Evolutionary conservation across 2,888 invertebrate genomes (phyloP), one percentile per base, ranked within the genome.

Genomic region (Carcina quercana): DNA sequence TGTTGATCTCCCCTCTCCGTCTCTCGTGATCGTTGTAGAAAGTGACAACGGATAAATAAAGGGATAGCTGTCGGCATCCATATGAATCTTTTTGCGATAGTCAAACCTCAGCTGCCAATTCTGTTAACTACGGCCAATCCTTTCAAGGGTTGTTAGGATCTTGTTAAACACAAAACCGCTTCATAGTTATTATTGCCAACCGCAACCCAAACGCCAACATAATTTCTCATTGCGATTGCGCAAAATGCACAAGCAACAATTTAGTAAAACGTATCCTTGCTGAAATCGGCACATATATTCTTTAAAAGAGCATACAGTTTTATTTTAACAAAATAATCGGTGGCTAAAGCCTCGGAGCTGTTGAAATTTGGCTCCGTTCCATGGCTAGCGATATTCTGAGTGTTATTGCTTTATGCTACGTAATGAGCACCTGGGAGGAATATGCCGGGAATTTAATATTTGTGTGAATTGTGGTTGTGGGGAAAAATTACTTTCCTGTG

Each of bases 361-460:
- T 53, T 49, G 52, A 50, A 61, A 55, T 62, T 62, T 70, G 67
- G 69, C 70, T 39, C 45, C 29, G 38, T 30, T 58, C 63, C 67
- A 38, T 32, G 15, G 28, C 21, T 10, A 8, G 25, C 21, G 25
- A 24, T 25, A 41, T 40, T 43, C 38, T 32, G 37, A 41, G 40
- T 40, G 38, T 41, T 44, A 43, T 43, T 43, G 45, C 43, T 38
- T 43, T 37, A 41, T 42, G 37, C 45, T 32, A 25, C 34, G 36
- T 43, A 43, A 46, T 43, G 38, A 42, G 43, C 43, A 41, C 42
- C 41, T 42, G 35, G 15, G 15, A 28, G 7, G 41, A 34, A 36
- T 34, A 40, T 38, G 37, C 30, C 34, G 37, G 34, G 35, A 38
- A 38, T 38, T 28, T 34, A 32, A 32, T 27, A 32, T 32, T 28